Evolutionary conservation across 2,797 vertebrate species (phyloP).

Genomic region (Varecia variegata): DNA sequence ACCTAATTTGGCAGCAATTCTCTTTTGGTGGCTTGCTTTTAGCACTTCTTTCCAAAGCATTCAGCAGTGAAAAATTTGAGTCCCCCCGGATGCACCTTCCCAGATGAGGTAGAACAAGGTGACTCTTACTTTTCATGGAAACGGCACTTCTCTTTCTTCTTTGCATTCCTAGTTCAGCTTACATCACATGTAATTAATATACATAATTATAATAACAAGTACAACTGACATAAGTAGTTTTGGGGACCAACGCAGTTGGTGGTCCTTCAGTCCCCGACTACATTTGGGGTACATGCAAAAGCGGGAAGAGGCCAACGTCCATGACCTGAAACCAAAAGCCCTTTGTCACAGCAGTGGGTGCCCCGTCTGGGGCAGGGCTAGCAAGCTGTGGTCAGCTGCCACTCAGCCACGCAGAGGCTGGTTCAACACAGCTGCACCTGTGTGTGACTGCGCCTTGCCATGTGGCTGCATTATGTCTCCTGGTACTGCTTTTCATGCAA

Average conservation of each 20-base stretch:
- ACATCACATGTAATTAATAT: neutral
- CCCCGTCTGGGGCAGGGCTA: neutral
- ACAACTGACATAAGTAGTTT: neutral
- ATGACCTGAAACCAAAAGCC: neutral
- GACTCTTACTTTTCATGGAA: neutral
- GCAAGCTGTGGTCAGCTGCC: neutral
- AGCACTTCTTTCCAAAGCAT: neutral
- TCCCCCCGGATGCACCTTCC: accelerated
- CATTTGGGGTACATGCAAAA: neutral
- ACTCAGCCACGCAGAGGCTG: neutral
- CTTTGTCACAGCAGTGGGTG: neutral
- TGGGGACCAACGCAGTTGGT: neutral
- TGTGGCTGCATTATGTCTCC: neutral
- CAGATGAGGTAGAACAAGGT: neutral
- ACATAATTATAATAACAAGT: no score
- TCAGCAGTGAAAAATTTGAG: neutral
- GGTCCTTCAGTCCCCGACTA: neutral
- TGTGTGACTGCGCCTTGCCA: no score
- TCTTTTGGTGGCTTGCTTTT: neutral
- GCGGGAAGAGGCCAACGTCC: neutral
- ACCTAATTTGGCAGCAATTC: neutral
- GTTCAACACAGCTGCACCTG: no score
- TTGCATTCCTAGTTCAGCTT: neutral
- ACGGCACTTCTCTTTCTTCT: neutral
- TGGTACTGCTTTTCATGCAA: accelerated